These are phyloP conservation scores for human (Homo sapiens) DNA, from an alignment of 2,113 vertebrate species.

Conservation along the genomic window DNA sequence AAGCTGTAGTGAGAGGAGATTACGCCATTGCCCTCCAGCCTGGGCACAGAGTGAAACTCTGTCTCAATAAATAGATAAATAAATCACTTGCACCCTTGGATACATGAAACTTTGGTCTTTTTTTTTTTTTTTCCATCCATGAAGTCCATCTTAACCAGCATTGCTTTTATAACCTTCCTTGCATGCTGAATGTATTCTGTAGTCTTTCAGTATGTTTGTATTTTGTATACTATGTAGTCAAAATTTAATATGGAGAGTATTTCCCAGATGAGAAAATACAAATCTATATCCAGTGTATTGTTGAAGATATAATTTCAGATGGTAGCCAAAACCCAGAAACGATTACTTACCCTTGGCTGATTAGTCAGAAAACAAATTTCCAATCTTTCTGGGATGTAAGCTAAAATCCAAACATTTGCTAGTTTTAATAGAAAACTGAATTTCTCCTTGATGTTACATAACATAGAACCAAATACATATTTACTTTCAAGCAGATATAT, in stretches of 20 bases:
- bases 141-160: not conserved
- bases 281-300: not conserved
- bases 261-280: not conserved
- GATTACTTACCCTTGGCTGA: not conserved
- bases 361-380: not conserved
- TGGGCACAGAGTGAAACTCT: no score
- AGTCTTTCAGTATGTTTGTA: not conserved
- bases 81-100: not conserved
- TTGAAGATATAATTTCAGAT: not conserved
- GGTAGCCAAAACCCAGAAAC: not conserved
- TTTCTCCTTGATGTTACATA: not conserved
- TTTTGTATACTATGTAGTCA: not conserved
- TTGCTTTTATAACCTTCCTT: not conserved
- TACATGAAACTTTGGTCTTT: not conserved
- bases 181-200: not conserved
- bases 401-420: not conserved
- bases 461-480: not conserved
- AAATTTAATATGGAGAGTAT: not conserved
- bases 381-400: not conserved
- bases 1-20: no score
- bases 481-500: not conserved
- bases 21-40: no score
- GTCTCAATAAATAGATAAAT: no score
- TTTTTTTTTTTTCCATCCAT: not conserved
- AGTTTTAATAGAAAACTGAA: not conserved